A percentile compares a stretch with the other conserved stretches of the same genome.
phyloP scores from a whole-genome alignment of 2,797 vertebrate species.

The Echiichthys vipera region DNA sequence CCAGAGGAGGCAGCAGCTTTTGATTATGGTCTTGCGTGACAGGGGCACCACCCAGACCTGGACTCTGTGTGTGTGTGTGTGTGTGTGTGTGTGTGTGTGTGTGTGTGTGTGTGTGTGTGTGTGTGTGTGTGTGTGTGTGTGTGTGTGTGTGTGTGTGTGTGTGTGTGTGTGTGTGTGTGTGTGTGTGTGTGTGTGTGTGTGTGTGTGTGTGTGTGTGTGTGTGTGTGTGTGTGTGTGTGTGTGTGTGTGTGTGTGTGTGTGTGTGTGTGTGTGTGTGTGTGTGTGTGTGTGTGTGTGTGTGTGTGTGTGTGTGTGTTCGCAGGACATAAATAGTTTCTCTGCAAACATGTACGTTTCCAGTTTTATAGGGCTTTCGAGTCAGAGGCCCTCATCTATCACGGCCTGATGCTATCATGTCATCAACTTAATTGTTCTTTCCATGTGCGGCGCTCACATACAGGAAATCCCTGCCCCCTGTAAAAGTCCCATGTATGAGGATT shows the following conservation, averaged over 20 bases:
- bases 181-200: slow-evolving; percentile 36
- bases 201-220: slow-evolving; percentile 35
- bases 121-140: slow-evolving; percentile 36
- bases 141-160: slow-evolving; percentile 35
- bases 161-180: slow-evolving; percentile 37
- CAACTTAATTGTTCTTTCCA: slow-evolving; percentile 58
- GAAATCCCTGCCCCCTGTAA: slow-evolving; percentile 67
- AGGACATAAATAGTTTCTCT: slow-evolving; percentile 60
- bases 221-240: slow-evolving; percentile 37
- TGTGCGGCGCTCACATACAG: slow-evolving; percentile 57
- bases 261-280: slow-evolving; percentile 35
- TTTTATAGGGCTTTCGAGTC: slow-evolving; percentile 59
- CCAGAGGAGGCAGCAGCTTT: slow-evolving; percentile 70
- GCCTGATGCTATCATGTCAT: slow-evolving; percentile 62
- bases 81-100: slow-evolving; percentile 35
- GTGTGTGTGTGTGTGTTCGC: slow-evolving; percentile 26
- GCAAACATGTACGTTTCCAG: slow-evolving; percentile 60
- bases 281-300: slow-evolving; percentile 37
- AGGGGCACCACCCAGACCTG: slow-evolving; percentile 61
- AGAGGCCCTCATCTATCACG: slow-evolving; percentile 55
- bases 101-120: slow-evolving; percentile 37
- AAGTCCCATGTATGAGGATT: slow-evolving; percentile 67
- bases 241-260: slow-evolving; percentile 36
- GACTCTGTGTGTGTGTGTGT: slow-evolving; percentile 27
- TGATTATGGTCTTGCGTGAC: slow-evolving; percentile 63